Evolutionary conservation across 2,888 invertebrate species (phyloP), one percentile per base, ranked within the genome.

Genomic region (Anodontia alba): DNA sequence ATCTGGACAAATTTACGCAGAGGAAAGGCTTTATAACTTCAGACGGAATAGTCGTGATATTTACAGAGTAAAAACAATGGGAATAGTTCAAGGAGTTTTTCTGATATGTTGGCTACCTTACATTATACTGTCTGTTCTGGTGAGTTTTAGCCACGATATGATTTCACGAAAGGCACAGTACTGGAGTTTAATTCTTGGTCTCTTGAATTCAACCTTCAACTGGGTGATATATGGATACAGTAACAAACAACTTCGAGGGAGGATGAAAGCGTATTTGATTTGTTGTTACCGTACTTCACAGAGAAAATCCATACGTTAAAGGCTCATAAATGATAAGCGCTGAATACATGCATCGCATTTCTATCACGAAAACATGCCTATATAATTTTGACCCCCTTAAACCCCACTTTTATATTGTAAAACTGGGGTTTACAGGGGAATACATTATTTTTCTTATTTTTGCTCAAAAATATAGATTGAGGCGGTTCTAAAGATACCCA

Each of bases 141-240:
- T 78, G 17, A 57, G 42, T 20, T 71, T 79, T 29, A 49, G 31
- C 10, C 67, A 76, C 26, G 72, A 57, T 15, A 69, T 29, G n/a
- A 20, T 36, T 23, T 36, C 73, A 10, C 46, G 79, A 0, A 36
- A 66, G 2, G 29, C 69, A 8, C 73, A 79, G 20, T 54, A 43
- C 36, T 83, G 82, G 79, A 57, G 46, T 15, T 20, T 83, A 8
- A 29, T 73, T 1, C 73, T 74, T 0, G 82, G 82, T 12, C 33
- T 83, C 8, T 26, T 83, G n/a, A 83, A 83, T 38, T 79, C 76
- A 1, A 49, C 79, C 0, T 54, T 83, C 0, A 83, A 83, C 46
- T 83, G 83, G 83, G 15, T 80, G n/a, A 72, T 83, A 20, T 83
- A 74, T 33, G 83, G 83, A 38, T 79, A 79, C 75, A 80, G 83